Base-by-base conservation (phyloP, 2,113 vertebrate species). In the Gallinago media region DNA sequence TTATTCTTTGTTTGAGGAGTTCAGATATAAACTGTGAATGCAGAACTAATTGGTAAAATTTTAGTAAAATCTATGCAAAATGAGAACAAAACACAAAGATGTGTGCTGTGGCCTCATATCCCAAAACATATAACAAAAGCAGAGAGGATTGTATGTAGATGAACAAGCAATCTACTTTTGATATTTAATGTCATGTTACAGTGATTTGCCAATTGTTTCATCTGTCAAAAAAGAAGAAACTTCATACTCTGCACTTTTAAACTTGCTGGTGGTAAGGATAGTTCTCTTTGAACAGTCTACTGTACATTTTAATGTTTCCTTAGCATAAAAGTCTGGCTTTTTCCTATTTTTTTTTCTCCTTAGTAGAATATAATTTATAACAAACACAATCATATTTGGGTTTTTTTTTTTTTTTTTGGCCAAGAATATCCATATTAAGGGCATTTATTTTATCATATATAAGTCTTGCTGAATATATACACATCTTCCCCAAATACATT, bases 211-310 rank as follows among this genome's bases (percentile, higher is more conserved):
- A 52, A 54, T 11, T 13, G 3, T 31, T 66, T 91, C 18, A 44
- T 38, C 27, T 52, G 18, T 3, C 23, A 32, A 58, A 55, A 50
- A 32, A 54, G 4, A 34, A 4, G 2, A 52, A 78, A 32, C 1
- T 34, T 65, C 26, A 27, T 3, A 19, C 44, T 38, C 3, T 25
- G 10, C 14, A 36, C 16, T 68, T 72, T 46, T 23, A 55, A 86
- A 63, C 4, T 52, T 40, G 2, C 1, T 0, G 1, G 5, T 29
- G 23, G 7, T 56, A 58, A 54, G 4, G 13, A 50, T 15, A 88
- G 8, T 4, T 50, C 6, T 71, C 27, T 47, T 18, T 36, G 14
- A 44, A 29, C 3, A 42, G 3, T 26, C 32, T 71, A 31, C 3
- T 44, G 7, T 20, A 19, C 11, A 62, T n/a, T 47, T 83, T 31